Conservation (phyloP, 2,797 vertebrate species). For the Sitta carolinensis region DNA sequence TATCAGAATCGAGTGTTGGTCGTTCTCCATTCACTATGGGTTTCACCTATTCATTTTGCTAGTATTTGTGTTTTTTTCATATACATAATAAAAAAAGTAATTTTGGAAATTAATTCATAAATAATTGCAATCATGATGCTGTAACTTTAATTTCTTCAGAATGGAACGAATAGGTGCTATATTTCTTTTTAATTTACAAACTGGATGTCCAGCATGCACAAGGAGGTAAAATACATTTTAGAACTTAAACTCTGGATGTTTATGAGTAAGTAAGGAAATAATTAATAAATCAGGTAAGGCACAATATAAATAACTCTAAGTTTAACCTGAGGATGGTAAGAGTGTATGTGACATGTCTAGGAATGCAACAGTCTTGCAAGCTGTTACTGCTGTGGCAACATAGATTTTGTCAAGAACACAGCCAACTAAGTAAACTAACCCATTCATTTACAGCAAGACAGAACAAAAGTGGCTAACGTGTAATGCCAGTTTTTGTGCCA, state of each 20-base stretch:
- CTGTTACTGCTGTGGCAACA: background rate
- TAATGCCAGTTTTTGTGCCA: background rate
- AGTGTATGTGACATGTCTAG: background rate
- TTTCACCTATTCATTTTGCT: constrained; percentile 21
- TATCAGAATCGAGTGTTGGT: constrained; percentile 38
- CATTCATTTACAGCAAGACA: background rate
- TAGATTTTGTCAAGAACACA: background rate
- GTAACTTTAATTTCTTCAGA: constrained; percentile 45
- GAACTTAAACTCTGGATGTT: background rate
- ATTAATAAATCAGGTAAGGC: background rate
- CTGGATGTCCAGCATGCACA: background rate
- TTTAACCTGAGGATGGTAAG: background rate
- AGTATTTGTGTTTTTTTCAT: constrained; percentile 22
- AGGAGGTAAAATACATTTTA: background rate
- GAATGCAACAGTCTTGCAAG: background rate
- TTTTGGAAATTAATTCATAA: constrained; percentile 27
- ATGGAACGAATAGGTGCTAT: background rate
- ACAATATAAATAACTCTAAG: background rate
- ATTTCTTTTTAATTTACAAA: constrained; percentile 42
- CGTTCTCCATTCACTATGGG: background rate
- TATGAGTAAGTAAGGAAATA: background rate
- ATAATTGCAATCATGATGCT: constrained; percentile 15
- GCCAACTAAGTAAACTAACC: background rate
- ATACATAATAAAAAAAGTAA: background rate
- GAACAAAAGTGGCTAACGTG: background rate